These are phyloP conservation scores for Drosophila crucigera DNA, from an alignment of 2,888 invertebrate species.

Conservation along the genomic window DNA sequence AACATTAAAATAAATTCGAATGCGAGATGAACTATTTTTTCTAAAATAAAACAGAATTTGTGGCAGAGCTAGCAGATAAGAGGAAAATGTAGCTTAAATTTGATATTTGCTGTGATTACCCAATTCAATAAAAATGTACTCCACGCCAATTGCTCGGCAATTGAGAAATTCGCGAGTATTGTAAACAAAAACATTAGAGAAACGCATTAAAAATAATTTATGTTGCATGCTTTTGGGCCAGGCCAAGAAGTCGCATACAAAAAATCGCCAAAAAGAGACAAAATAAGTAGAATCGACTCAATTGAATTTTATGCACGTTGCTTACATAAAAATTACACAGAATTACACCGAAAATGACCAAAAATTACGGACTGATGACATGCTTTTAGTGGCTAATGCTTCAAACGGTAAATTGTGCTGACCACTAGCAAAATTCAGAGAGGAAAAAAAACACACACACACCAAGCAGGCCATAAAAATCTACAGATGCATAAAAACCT, in stretches of 20 bases:
- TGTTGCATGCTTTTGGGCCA: slow-evolving; percentile 70
- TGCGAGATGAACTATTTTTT: not conserved
- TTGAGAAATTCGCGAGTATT: slow-evolving; percentile 18
- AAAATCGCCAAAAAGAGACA: not conserved
- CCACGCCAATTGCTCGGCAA: not conserved
- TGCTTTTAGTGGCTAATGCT: slow-evolving; percentile 74
- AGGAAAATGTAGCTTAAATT: not conserved
- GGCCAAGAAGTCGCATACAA: slow-evolving; percentile 15
- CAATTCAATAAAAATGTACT: not conserved
- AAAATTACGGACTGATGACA: slow-evolving; percentile 70
- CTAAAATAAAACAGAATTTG: too few species aligned
- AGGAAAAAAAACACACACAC: slow-evolving; percentile 33
- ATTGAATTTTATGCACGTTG: slow-evolving; percentile 71
- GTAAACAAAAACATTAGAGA: slow-evolving; percentile 73
- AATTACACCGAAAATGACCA: slow-evolving; percentile 42
- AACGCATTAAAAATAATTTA: slow-evolving; percentile 69
- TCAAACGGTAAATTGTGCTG: slow-evolving; percentile 64
- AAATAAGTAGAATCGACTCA: slow-evolving; percentile 6
- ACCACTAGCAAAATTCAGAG: slow-evolving; percentile 43
- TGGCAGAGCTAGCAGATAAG: not conserved
- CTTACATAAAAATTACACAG: slow-evolving; percentile 64
- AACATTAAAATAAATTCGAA: slow-evolving; percentile 17
- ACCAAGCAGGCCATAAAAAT: slow-evolving; percentile 72
- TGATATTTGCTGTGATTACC: not conserved
- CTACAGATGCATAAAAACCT: slow-evolving; percentile 77